Percentiles rank a stretch among this genome's conserved stretches.
Conservation (phyloP, 2,888 invertebrate genomes). For the Rhagonycha fulva region DNA sequence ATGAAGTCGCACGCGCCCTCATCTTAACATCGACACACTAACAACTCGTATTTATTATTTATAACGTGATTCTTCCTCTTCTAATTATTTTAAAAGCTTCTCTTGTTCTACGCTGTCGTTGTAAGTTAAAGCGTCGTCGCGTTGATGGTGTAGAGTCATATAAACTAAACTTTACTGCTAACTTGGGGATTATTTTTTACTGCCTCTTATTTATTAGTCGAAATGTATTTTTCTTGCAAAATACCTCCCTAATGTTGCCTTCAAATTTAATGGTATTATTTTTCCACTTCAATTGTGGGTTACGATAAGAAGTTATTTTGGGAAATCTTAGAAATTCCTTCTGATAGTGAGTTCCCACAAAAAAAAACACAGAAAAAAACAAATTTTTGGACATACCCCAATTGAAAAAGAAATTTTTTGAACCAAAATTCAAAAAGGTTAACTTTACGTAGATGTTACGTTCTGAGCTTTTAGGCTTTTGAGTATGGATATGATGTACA, state of each 20-base stretch:
- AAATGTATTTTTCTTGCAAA: background rate
- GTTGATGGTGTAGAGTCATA: constrained; percentile 27
- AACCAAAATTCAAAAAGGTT: no score
- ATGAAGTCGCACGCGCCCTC: constrained; percentile 30
- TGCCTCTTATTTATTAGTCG: constrained; percentile 22
- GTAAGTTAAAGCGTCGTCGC: constrained; percentile 29
- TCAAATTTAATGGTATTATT: background rate
- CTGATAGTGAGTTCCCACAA: no score
- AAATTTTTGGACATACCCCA: no score
- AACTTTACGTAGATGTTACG: no score
- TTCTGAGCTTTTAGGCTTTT: no score
- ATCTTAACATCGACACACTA: constrained; percentile 31
- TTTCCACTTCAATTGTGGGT: no score
- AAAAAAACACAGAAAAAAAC: no score
- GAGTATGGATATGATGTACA: no score
- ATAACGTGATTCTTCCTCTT: constrained; percentile 37
- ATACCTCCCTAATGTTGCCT: background rate
- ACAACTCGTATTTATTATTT: constrained; percentile 41
- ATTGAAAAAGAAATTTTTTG: no score
- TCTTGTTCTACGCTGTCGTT: constrained; percentile 31
- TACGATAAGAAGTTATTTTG: no score
- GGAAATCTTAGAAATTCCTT: no score
- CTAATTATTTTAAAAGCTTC: constrained; percentile 43
- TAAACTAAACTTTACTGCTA: constrained; percentile 26
- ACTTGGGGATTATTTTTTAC: constrained; percentile 18